Conservation (phyloP, 2,888 invertebrate genomes). For the Bombylius discolor region DNA sequence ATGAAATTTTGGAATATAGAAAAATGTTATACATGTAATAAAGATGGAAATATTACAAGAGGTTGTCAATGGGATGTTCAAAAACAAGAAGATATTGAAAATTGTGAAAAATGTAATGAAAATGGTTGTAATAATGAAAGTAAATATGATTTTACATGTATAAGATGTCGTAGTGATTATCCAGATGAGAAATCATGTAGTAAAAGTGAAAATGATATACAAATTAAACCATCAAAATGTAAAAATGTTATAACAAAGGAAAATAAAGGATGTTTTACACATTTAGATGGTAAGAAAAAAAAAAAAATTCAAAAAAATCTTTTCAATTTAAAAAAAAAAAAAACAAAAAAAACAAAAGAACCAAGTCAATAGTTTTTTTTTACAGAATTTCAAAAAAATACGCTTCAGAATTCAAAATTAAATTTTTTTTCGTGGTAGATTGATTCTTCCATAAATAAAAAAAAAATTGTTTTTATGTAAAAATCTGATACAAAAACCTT, state of each 20-base stretch:
- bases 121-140: not conserved
- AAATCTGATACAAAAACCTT: too few relatives aligned
- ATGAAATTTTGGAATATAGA: not conserved
- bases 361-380: too few relatives aligned
- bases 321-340: too few relatives aligned
- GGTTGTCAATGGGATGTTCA: not conserved
- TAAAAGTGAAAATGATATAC: not conserved
- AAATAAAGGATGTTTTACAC: constrained; percentile 18
- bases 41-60: not conserved
- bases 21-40: constrained; percentile 2
- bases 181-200: constrained; percentile 1
- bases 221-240: not conserved
- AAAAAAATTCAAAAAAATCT: too few relatives aligned
- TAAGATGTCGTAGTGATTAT: constrained; percentile 5
- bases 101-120: not conserved
- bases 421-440: too few relatives aligned
- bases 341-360: too few relatives aligned
- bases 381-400: too few relatives aligned
- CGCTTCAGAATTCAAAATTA: too few relatives aligned
- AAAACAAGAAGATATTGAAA: not conserved
- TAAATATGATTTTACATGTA: not conserved
- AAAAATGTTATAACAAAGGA: not conserved
- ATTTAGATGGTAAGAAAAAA: constrained; percentile 19
- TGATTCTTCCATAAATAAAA: too few relatives aligned
- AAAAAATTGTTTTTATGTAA: too few relatives aligned